phyloP scores from a whole-genome alignment of 2,113 vertebrate genomes.

The Stomatorhinus ivindoensis region DNA sequence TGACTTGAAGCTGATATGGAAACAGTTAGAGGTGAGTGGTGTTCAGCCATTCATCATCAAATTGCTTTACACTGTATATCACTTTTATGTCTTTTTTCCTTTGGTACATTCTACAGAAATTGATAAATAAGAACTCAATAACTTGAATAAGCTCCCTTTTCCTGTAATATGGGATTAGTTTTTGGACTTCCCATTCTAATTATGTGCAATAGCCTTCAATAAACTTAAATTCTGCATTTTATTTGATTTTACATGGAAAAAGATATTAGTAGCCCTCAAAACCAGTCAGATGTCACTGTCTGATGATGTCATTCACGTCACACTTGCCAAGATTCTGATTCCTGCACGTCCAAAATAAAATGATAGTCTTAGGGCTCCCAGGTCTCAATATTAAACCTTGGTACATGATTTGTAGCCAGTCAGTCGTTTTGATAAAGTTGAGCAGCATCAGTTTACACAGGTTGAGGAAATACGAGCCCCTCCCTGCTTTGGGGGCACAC shows the following conservation, averaged over 20 bases:
- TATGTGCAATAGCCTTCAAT: not conserved
- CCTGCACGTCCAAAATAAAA: not conserved
- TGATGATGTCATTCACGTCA: not conserved
- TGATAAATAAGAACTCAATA: not conserved
- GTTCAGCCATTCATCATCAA: conserved; percentile 38
- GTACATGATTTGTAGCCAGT: not conserved
- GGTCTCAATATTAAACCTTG: not conserved
- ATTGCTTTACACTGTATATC: conserved; percentile 26
- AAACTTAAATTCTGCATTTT: not conserved
- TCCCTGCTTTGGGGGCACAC: not conserved
- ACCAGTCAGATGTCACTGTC: not conserved
- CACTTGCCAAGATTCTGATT: not conserved
- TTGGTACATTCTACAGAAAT: not conserved
- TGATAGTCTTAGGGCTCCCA: not conserved
- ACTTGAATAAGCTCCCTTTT: not conserved
- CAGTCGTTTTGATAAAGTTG: not conserved
- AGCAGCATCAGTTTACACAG: conserved; percentile 4
- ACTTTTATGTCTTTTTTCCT: conserved; percentile 36
- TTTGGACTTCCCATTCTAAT: not conserved
- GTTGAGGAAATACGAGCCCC: not conserved
- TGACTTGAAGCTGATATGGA: conserved; percentile 44
- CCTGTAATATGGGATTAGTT: not conserved
- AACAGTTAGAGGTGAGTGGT: conserved; percentile 41
- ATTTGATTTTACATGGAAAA: not conserved
- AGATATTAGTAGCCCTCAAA: not conserved